Base-by-base conservation (phyloP, 2,797 vertebrate species). In the Takifugu ocellatus region DNA sequence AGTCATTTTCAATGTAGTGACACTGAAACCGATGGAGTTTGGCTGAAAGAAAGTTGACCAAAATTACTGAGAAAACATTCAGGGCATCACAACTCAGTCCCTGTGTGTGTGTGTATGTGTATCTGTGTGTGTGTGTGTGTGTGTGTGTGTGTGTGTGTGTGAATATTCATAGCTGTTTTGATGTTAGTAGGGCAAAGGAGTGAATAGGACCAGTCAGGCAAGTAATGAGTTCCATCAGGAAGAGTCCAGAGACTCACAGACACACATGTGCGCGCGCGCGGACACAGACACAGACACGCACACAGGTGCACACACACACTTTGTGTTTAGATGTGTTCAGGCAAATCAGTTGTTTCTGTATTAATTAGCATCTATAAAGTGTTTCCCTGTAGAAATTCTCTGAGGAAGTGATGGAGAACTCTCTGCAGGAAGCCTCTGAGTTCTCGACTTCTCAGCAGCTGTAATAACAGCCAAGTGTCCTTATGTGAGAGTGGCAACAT, bases 361-460 rank as follows among this genome's bases (percentile, higher is more conserved):
- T 80, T 87, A 82, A 86, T 89, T 86, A 82, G 64, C 78, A 80
- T 79, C 64, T 72, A 59, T 74, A 76, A 73, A 78, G 68, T 58
- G 36, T 64, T 71, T 70, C 43, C 57, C 59, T 63, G 62, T 51
- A 33, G 58, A 25, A 2, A 69, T 59, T 64, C 59, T 77, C 64
- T 12, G 66, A 79, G 69, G 66, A 69, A 78, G 78, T 72, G 78
- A 78, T 76, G 77, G 48, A 43, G 43, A 49, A 67, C 61, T 56
- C 53, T 53, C 39, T 49, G 3, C 47, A 45, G 68, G 48, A 5
- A 10, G 53, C 53, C 61, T 48, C 51, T 31, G 29, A 39, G 11
- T 39, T 3, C 36, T 39, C 12, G 14, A 11, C 36, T 39, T 14
- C 36, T 14, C 12, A 3, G 14, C 36, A 39, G 12, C 36, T 39